Conservation (phyloP, 2,113 vertebrate species). For the Podiceps cristatus region DNA sequence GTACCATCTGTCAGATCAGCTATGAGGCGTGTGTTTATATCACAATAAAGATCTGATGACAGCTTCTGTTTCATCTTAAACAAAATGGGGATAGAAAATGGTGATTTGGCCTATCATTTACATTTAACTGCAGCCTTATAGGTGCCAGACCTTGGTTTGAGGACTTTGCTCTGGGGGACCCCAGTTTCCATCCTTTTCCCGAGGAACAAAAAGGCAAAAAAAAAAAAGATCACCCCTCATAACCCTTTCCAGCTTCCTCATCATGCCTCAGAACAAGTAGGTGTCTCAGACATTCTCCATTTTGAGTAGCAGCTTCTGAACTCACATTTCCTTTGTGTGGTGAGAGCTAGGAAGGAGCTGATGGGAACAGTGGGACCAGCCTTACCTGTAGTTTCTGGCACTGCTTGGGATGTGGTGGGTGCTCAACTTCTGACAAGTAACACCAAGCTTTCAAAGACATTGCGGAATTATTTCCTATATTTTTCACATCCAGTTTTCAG, state of each 20-base stretch:
- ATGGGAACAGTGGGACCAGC: neutral
- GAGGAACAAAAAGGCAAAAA: neutral
- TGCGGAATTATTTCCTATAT: too few relatives aligned
- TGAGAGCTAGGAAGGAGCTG: neutral
- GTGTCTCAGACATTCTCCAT: neutral
- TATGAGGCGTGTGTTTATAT: neutral
- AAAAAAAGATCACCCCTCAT: neutral
- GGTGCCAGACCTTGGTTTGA: neutral
- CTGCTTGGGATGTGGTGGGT: neutral
- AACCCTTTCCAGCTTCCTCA: neutral
- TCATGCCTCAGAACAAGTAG: neutral
- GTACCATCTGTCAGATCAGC: slow-evolving; percentile 41
- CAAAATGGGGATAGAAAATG: neutral
- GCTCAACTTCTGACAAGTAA: neutral
- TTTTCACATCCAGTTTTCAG: neutral
- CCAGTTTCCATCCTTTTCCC: neutral
- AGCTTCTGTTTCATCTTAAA: neutral
- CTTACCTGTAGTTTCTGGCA: neutral
- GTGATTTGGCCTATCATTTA: neutral
- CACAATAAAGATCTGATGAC: neutral
- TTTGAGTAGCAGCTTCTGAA: neutral
- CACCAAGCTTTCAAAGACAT: neutral
- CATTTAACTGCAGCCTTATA: neutral
- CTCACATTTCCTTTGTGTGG: neutral
- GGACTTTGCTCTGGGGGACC: neutral